Percentiles rank a stretch among this genome's conserved stretches.
These are phyloP conservation scores for Ptilodon capucinus DNA, from an alignment of 2,888 invertebrate species.

Conservation along the genomic window DNA sequence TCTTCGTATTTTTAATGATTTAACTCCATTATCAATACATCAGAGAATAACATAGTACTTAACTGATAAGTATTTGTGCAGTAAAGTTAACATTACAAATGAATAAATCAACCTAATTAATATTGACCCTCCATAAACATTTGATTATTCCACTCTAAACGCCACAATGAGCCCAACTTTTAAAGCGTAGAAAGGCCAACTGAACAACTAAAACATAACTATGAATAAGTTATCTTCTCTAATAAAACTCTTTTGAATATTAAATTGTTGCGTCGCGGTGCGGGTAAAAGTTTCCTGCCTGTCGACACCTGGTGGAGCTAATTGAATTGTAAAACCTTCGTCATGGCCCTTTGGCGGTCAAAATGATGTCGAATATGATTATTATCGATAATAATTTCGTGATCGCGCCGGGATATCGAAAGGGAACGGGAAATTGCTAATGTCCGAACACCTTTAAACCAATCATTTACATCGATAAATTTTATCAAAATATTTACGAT, in stretches of 20 bases:
- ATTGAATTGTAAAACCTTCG: constrained; percentile 80
- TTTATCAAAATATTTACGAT: constrained; percentile 3
- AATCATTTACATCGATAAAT: constrained; percentile 7
- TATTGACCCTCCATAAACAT: constrained; percentile 29
- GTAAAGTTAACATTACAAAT: too few relatives aligned
- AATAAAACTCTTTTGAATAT: constrained; percentile 62
- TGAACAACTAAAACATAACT: constrained; percentile 47
- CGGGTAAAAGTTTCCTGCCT: constrained; percentile 60
- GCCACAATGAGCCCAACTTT: constrained; percentile 31
- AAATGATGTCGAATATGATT: constrained; percentile 70
- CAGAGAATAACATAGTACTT: too few relatives aligned
- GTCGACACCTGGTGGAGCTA: constrained; percentile 74
- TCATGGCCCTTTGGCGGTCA: constrained; percentile 75
- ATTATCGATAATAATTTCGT: constrained; percentile 69
- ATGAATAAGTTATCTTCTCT: constrained; percentile 56
- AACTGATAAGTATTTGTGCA: not conserved
- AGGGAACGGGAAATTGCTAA: constrained; percentile 49
- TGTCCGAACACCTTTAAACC: constrained; percentile 23
- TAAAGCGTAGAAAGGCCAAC: constrained; percentile 32
- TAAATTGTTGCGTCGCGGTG: constrained; percentile 52
- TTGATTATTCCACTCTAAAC: constrained; percentile 31
- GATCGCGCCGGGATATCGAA: constrained; percentile 58
- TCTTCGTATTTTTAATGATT: too few relatives aligned
- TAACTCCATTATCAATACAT: too few relatives aligned
- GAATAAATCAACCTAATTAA: constrained; percentile 9